Evolutionary conservation across 2,113 vertebrate species (phyloP), one percentile per base, ranked within the genome.

Genomic region (Scomber japonicus): DNA sequence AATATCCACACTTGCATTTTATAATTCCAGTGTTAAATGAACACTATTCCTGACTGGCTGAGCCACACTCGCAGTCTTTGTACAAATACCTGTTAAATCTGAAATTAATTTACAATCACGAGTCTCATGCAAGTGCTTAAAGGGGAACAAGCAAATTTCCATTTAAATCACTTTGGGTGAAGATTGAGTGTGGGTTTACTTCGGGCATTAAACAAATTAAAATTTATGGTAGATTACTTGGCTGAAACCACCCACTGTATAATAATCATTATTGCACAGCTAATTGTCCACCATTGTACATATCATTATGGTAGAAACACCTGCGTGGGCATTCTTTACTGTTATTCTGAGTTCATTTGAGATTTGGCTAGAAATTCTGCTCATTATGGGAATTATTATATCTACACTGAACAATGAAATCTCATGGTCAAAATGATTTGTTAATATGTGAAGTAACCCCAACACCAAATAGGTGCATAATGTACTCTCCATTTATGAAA

Each of bases 131-230:
- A 86, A 86, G 70, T 51, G 68, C 80, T 88, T 85, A 17, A 80
- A 86, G 82, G 46, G 70, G 57, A 91, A 88, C 79, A 90, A 90
- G 78, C 78, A 83, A 54, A 91, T 91, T 92, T 90, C 81, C 86
- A 90, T 90, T 88, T 90, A 88, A 88, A 92, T 87, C 67, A 76
- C 57, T 85, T 76, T 71, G 45, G 91, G 85, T 90, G 83, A 78
- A 78, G 77, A 90, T 60, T 89, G 87, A 89, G 72, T 82, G 80
- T n/a, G 78, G 85, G 77, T 81, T 92, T 82, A 88, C 90, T 88
- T 80, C 63, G 21, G 88, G 90, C 88, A 83, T 88, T 89, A 88
- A 87, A 90, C 79, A 88, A 90, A 92, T 92, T 89, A 90, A 85
- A 91, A 90, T 91, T 80, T 83, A 90, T 88, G 75, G 57, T 68